These are phyloP conservation scores for Melinaea menophilus DNA, from an alignment of 2,888 invertebrate species.

Conservation along the genomic window DNA sequence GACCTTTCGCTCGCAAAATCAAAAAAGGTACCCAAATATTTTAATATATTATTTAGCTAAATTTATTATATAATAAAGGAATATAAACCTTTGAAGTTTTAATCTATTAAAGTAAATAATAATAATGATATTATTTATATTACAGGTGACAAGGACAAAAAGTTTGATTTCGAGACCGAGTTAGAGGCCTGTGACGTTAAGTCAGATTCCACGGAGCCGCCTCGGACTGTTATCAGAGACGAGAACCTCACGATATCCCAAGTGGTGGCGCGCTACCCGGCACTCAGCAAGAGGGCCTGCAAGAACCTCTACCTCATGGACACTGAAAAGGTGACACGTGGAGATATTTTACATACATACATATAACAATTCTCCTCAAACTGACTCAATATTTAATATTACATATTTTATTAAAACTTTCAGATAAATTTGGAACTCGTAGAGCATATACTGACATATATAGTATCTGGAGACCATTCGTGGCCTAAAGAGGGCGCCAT, in stretches of 20 bases:
- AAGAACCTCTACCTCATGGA: constrained; percentile 88
- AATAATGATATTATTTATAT: constrained; percentile 16
- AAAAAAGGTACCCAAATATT: constrained; percentile 69
- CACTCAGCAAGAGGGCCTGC: constrained; percentile 80
- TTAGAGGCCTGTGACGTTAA: constrained; percentile 80
- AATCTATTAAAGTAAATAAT: not conserved
- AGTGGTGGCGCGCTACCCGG: constrained; percentile 81
- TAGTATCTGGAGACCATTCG: constrained; percentile 82
- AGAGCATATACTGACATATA: constrained; percentile 83
- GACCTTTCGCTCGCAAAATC: constrained; percentile 80
- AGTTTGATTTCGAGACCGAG: constrained; percentile 77
- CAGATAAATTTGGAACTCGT: constrained; percentile 87
- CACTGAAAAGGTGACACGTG: constrained; percentile 74
- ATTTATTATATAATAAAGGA: constrained; percentile 3
- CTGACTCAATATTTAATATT: too few relatives aligned
- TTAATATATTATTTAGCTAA: not conserved
- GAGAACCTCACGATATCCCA: constrained; percentile 84
- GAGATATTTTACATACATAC: too few relatives aligned
- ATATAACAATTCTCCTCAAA: too few relatives aligned
- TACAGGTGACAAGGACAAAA: constrained; percentile 68
- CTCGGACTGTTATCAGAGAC: constrained; percentile 81
- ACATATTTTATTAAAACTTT: constrained; percentile 7
- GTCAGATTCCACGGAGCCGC: constrained; percentile 73
- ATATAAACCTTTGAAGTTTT: not conserved
- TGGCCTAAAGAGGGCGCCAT: constrained; percentile 86